Conservation (phyloP, 2,797 vertebrate genomes). For the Phyllotis vaccarum region DNA sequence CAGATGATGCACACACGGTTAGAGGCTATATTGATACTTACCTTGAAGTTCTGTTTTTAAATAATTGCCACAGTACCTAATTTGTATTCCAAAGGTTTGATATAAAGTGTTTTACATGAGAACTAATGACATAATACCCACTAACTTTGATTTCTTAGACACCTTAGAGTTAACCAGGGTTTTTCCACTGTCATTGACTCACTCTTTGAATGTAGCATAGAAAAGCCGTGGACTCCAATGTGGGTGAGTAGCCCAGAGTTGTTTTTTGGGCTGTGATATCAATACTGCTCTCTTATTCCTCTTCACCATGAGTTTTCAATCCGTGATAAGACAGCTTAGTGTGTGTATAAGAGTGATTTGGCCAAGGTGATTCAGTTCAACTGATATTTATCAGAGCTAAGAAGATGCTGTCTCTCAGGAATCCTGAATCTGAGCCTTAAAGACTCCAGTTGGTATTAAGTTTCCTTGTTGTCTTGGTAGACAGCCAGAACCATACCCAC, state of each 20-base stretch:
- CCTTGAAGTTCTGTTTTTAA: constrained; percentile 22
- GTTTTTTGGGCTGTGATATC: not conserved
- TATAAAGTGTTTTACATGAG: not conserved
- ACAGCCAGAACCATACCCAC: not conserved
- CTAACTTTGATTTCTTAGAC: not conserved
- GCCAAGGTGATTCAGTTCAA: not conserved
- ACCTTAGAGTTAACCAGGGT: constrained; percentile 4
- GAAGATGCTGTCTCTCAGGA: not conserved
- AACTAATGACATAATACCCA: not conserved
- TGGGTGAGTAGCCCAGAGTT: not conserved
- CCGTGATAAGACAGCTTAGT: not conserved
- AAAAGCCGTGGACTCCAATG: not conserved
- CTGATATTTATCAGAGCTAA: not conserved
- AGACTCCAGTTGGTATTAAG: not conserved
- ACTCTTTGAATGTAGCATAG: not conserved
- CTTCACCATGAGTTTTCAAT: not conserved
- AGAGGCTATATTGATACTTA: not conserved
- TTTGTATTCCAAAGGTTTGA: not conserved
- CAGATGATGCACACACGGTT: not conserved
- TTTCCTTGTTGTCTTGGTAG: not conserved
- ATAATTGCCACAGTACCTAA: not conserved
- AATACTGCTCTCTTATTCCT: not conserved
- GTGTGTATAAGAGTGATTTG: not conserved
- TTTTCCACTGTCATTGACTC: not conserved
- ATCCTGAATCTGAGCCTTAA: constrained; percentile 36